Evolutionary conservation across 2,888 invertebrate genomes (phyloP).

Genomic region (Phragmatobia fuliginosa): DNA sequence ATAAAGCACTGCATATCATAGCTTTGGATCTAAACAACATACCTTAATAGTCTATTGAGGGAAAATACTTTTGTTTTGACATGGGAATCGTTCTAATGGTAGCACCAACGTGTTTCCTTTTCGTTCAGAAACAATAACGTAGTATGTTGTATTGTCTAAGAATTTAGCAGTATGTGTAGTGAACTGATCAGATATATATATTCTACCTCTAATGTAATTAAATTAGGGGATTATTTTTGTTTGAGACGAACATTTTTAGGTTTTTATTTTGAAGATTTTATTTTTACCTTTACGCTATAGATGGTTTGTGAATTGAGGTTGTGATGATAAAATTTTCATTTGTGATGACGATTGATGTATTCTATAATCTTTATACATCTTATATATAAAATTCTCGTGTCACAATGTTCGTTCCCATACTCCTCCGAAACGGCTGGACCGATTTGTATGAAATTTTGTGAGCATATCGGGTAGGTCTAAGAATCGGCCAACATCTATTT

Average conservation of each 20-base stretch:
- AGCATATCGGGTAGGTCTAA: too few species aligned
- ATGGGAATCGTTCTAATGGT: constrained; percentile 49
- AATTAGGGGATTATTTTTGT: not conserved
- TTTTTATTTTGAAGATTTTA: too few species aligned
- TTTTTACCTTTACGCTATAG: too few species aligned
- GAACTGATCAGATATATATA: constrained; percentile 9
- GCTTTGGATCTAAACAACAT: not conserved
- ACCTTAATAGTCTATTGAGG: constrained; percentile 35
- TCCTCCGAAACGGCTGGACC: too few species aligned
- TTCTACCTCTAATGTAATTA: not conserved
- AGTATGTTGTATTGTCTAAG: constrained; percentile 23
- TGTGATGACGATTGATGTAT: too few species aligned
- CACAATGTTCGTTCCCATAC: too few species aligned
- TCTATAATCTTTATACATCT: too few species aligned
- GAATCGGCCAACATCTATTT: too few species aligned
- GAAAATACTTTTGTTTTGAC: constrained; percentile 49
- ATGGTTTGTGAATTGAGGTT: too few species aligned
- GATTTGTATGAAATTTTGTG: too few species aligned
- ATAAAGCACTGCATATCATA: constrained; percentile 9
- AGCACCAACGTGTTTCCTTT: constrained; percentile 38
- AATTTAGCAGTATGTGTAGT: constrained; percentile 4
- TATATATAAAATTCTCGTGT: too few species aligned
- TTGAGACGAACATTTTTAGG: not conserved
- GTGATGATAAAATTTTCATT: too few species aligned
- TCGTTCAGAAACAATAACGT: constrained; percentile 42